These are phyloP conservation scores for Phaetusa simplex DNA, from an alignment of 2,113 vertebrate genomes.

Conservation along the genomic window DNA sequence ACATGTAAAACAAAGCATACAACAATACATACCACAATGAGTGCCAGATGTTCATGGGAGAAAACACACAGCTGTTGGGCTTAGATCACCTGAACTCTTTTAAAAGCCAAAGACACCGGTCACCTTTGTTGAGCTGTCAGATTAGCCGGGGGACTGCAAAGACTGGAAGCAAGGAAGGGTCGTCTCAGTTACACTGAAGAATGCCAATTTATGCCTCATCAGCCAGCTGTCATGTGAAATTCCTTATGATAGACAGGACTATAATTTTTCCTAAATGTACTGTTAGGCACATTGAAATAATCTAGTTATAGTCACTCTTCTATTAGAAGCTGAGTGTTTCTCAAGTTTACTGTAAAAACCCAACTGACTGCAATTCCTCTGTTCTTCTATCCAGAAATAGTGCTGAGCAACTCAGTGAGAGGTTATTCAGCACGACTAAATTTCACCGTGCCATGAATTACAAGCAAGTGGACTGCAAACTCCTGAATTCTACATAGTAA, in stretches of 20 bases:
- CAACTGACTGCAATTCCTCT: neutral
- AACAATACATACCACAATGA: constrained; percentile 56
- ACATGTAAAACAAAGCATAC: constrained; percentile 43
- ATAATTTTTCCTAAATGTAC: constrained; percentile 8
- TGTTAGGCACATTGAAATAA: neutral
- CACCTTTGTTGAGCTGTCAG: constrained; percentile 70
- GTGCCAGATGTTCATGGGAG: constrained; percentile 49
- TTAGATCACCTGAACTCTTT: constrained; percentile 61
- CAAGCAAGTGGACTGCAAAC: neutral
- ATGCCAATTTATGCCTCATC: constrained; percentile 61
- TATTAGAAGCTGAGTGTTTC: neutral
- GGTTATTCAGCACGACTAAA: neutral
- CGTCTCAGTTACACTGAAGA: constrained; percentile 67
- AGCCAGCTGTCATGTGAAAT: constrained; percentile 53
- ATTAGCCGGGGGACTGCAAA: constrained; percentile 45
- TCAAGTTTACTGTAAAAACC: neutral
- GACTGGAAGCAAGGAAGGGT: constrained; percentile 39
- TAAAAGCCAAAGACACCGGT: constrained; percentile 25
- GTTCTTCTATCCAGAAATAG: neutral
- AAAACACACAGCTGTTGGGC: constrained; percentile 60
- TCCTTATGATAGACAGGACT: constrained; percentile 45
- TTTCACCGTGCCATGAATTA: neutral
- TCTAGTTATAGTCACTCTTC: neutral
- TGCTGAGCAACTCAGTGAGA: neutral
- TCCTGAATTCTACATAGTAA: neutral